Conservation (phyloP, 1,140 invertebrate species). For the Dufourea novaeangliae region DNA sequence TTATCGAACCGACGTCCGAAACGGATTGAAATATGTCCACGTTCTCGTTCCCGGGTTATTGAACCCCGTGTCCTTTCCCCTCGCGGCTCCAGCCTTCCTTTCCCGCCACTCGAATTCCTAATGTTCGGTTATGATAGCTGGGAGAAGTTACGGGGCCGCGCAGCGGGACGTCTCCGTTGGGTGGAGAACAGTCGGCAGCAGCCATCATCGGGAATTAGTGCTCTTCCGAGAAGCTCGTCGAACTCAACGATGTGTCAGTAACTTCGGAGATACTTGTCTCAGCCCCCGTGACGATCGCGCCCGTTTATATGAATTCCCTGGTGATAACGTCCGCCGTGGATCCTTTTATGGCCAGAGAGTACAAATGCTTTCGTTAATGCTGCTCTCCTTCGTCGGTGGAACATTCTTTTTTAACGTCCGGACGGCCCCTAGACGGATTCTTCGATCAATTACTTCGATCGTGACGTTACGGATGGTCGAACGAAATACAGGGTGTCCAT, state of each 20-base stretch:
- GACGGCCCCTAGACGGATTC: too few relatives aligned
- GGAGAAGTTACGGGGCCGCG: constrained; percentile 59
- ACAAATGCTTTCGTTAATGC: constrained; percentile 20
- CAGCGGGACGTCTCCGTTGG: constrained; percentile 60
- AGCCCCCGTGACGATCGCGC: constrained; percentile 34
- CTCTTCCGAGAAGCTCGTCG: constrained; percentile 59
- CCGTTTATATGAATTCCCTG: constrained; percentile 13
- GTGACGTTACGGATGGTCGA: too few relatives aligned
- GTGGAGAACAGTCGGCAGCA: constrained; percentile 57
- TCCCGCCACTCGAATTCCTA: constrained; percentile 65
- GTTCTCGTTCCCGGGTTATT: constrained; percentile 62
- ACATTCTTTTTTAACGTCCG: too few relatives aligned
- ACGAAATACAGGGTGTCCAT: too few relatives aligned
- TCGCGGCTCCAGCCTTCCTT: constrained; percentile 9
- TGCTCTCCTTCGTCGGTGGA: background rate
- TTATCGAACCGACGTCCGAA: constrained; percentile 64
- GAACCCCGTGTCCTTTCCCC: constrained; percentile 53
- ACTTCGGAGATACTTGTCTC: constrained; percentile 25
- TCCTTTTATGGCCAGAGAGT: constrained; percentile 21
- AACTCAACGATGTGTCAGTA: constrained; percentile 44
- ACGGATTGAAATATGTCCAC: constrained; percentile 66
- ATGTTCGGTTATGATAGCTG: constrained; percentile 65
- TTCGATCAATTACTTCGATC: too few relatives aligned
- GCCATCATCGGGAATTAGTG: constrained; percentile 67
- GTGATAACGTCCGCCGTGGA: constrained; percentile 7